Base-by-base conservation (phyloP, 2,797 vertebrate genomes). In the Mormyrops boulengeri region DNA sequence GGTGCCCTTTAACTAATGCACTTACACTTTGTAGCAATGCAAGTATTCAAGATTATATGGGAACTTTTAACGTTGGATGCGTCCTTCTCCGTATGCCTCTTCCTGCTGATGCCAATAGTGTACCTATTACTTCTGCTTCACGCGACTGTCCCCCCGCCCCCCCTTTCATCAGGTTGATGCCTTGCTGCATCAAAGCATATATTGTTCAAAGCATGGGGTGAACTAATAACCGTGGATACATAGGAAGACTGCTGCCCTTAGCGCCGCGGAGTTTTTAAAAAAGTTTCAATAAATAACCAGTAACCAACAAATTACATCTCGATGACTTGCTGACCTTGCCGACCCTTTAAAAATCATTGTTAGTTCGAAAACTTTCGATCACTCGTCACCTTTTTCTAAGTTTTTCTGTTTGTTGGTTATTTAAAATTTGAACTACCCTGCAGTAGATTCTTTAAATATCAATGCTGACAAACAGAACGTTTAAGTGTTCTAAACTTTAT, bases 151-250 rank as follows among this genome's bases (percentile, higher is more conserved):
- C 50, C n/a, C 85, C 84, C 26, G 26, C 50, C 26, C 26, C 52
- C 14, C 5, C 6, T 60, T n/a, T 17, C 86, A 41, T 22, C 52
- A 8, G 38, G 26, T 9, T 87, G 52, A 87, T 57, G 86, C 30
- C 30, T 34, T 41, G 30, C 52, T n/a, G 52, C 87, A 62, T 66
- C 57, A 66, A 88, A 62, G 87, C 87, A 44, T 34, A 88, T 88
- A 62, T 88, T 88, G 87, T 88, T 47, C 55, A 41, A 60, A 47
- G 17, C 55, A n/a, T 60, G 55, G 34, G 19, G 86, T n/a, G 94
- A 93, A 94, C 94, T 57, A 87, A 55, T 55, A 55, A 22, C 49
- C 22, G 85, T 87, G 49, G 17, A 87, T 26, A 38, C 85, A 49
- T 14, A 87, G 85, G 50, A 38, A 38, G 50, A 30, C 50, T 17